Evolutionary conservation across 2,888 invertebrate species (phyloP).

Genomic region (Bombylius major): DNA sequence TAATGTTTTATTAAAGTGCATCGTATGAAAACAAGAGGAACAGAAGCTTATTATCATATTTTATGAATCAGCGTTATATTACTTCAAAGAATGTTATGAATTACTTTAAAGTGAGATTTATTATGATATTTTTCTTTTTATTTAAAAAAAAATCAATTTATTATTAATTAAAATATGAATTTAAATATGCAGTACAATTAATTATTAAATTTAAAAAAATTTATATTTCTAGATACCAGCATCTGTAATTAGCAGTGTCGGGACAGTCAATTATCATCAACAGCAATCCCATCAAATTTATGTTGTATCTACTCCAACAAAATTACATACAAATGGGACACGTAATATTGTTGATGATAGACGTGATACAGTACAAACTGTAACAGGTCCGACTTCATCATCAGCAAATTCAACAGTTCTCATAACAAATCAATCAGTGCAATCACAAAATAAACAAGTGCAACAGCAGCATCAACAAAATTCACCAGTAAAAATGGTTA

Average conservation of each 20-base stretch:
- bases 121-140: too few relatives aligned
- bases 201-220: too few relatives aligned
- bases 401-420: constrained; percentile 30
- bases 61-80: too few relatives aligned
- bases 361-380: constrained; percentile 20
- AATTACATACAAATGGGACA: constrained; percentile 29
- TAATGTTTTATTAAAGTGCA: too few relatives aligned
- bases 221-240: constrained; percentile 40
- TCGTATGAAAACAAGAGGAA: too few relatives aligned
- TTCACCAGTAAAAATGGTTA: constrained; percentile 25
- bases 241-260: constrained; percentile 46
- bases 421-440: constrained; percentile 20
- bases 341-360: constrained; percentile 18
- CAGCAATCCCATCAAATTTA: constrained; percentile 18
- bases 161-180: too few relatives aligned
- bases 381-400: constrained; percentile 37
- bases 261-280: constrained; percentile 38
- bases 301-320: constrained; percentile 13
- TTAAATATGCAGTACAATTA: too few relatives aligned
- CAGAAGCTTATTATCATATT: too few relatives aligned
- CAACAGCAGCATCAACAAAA: constrained; percentile 17
- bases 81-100: too few relatives aligned
- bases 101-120: too few relatives aligned
- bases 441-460: constrained; percentile 20
- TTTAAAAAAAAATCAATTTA: too few relatives aligned